Percentiles rank a stretch among this genome's conserved stretches.
Evolutionary conservation across 2,113 vertebrate genomes (phyloP).

Genomic region (western clawed frog (Xenopus tropicalis)): DNA sequence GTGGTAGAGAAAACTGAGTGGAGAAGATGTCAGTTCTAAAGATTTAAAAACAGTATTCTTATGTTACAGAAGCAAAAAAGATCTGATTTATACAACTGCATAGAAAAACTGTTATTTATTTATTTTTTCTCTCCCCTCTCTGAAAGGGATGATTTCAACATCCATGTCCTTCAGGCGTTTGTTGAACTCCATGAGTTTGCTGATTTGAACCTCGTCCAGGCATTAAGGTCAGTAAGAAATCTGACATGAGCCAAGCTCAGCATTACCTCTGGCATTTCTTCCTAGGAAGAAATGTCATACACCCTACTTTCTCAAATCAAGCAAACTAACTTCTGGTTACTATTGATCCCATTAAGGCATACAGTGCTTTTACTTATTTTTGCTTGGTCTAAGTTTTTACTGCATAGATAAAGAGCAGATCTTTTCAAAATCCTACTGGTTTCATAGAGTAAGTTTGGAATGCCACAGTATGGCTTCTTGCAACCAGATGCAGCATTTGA

Average conservation of each 20-base stretch:
- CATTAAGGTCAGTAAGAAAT: constrained; percentile 77
- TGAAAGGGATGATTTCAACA: constrained; percentile 93
- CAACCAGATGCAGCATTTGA: too few species aligned
- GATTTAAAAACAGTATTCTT: background rate
- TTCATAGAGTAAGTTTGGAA: too few species aligned
- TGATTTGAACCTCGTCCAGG: constrained; percentile 96
- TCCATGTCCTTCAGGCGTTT: constrained; percentile 95
- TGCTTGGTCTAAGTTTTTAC: too few species aligned
- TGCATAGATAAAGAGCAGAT: too few species aligned
- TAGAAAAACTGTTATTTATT: background rate
- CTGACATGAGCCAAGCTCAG: background rate
- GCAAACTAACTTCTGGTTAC: too few species aligned
- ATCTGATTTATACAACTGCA: background rate
- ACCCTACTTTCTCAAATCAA: too few species aligned
- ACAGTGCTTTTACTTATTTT: too few species aligned
- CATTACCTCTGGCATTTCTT: background rate
- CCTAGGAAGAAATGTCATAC: too few species aligned
- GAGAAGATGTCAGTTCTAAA: background rate
- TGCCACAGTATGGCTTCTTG: too few species aligned
- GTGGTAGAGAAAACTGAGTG: too few species aligned
- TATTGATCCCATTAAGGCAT: too few species aligned
- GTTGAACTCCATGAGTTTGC: constrained; percentile 98
- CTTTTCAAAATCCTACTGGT: too few species aligned
- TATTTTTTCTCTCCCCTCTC: constrained; percentile 39
- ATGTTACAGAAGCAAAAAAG: background rate